Percentiles rank a stretch among this genome's conserved stretches.
Conservation (phyloP, 1,140 invertebrate species). For the Matsumurasca onukii region DNA sequence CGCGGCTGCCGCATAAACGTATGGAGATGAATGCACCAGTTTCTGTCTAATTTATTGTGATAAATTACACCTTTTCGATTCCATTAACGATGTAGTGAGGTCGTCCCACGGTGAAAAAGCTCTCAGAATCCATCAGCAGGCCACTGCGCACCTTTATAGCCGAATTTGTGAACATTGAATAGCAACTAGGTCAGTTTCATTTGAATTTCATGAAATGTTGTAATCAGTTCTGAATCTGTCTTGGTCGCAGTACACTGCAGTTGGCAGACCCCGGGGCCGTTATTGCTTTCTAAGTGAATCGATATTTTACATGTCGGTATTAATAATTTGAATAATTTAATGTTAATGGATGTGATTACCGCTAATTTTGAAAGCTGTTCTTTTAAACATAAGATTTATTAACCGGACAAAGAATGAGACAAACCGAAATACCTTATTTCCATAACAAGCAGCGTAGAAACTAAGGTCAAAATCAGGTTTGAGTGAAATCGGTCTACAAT, state of each 20-base stretch:
- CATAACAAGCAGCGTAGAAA: too few relatives aligned
- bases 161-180: not conserved
- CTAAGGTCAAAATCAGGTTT: too few relatives aligned
- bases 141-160: not conserved
- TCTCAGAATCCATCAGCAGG: not conserved
- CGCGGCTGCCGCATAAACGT: too few relatives aligned
- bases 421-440: too few relatives aligned
- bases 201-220: not conserved
- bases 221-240: not conserved
- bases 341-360: too few relatives aligned
- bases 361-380: too few relatives aligned
- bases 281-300: too few relatives aligned
- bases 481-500: too few relatives aligned
- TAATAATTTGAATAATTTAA: too few relatives aligned
- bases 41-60: constrained; percentile 12
- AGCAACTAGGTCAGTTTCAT: not conserved
- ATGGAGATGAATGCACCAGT: constrained; percentile 13
- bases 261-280: not conserved
- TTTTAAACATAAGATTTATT: too few relatives aligned
- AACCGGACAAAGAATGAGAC: too few relatives aligned
- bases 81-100: constrained; percentile 4
- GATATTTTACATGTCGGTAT: too few relatives aligned
- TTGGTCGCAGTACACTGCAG: not conserved
- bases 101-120: not conserved
- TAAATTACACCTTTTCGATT: constrained; percentile 10